Evolutionary conservation across 2,888 invertebrate genomes (phyloP), one percentile per base, ranked within the genome.

Genomic region (Lithophane socia): DNA sequence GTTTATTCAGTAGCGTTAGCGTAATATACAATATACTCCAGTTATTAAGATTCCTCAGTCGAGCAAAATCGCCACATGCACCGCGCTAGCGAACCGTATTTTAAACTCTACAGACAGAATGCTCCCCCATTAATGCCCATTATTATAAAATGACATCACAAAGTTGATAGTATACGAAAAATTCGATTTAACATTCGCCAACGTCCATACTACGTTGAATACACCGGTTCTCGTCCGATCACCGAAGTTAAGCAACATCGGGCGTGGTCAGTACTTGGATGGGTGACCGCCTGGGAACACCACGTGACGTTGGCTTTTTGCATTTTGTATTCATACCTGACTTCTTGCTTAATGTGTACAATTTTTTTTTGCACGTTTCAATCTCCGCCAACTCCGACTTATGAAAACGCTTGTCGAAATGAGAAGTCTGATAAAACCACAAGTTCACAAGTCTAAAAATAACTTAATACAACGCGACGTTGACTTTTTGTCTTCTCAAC

Each of bases 201-300:
- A 92, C 91, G 94, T 94, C 93, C 94, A 95, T 94, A 95, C 95
- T 92, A 95, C 91, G 94, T 94, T 95, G 94, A 94, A 94, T 85
- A 94, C 94, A 94, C 94, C 94, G 94, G 94, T 94, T 95, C 94
- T 95, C 95, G 94, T 95, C 95, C 94, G 95, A 95, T 95, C 95
- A 95, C 95, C 94, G 95, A 94, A 95, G 94, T 94, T 94, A 95
- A 94, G 94, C 95, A 95, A 93, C 94, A 92, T 95, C 93, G 95
- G 95, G 94, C 95, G 93, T 88, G 92, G 92, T 94, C 93, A 94
- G 94, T 94, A 94, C 94, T 94, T 94, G 93, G 93, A 94, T 94
- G 94, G 94, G 93, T 94, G 94, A 94, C 94, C 92, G 93, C 93
- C 92, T 93, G 93, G 93, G 93, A 93, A 93, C 92, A 93, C 93